Evolutionary conservation across 2,797 vertebrate species (phyloP), one percentile per base, ranked within the genome.

Genomic region (Melanotaenia boesemani): DNA sequence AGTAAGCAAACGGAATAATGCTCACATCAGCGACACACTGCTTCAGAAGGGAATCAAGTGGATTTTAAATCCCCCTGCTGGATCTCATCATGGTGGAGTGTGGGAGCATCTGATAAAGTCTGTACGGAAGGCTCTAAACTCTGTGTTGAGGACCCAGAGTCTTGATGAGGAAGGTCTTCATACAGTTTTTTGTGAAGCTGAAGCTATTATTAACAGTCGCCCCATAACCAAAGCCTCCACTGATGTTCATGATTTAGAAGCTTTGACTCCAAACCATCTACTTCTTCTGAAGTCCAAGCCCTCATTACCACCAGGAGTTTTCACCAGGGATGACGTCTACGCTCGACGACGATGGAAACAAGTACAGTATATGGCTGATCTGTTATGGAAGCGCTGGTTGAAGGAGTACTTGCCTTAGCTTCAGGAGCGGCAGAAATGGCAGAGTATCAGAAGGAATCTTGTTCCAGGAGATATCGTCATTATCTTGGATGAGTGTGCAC

Each of bases 161-260:
- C 20, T 71, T 5, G 71, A 77, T 7, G 39, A 73, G 6, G 67
- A 76, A 5, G 5, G 22, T 2, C n/a, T n/a, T 2, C 26, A 69
- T 1, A 60, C 54, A 11, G 12, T 63, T 1, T 6, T 78, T 0
- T 59, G 65, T 37, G 60, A 69, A 10, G 26, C 0, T 10, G 34
- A 68, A 9, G 70, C 60, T 0, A n/a, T n/a, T 0, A 61, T n/a
- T 1, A 37, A 30, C 28, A 30, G 28, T 30, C 4, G 28, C 28
- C 28, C 28, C 28, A 30, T 30, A 30, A 50, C 67, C 2, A 60
- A 11, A 1, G 22, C 9, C 2, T 34, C 24, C 0, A 24, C 15
- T 22, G 20, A 68, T 48, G 12, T 3, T 9, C 8, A 59, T 22
- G 39, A 48, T 1, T 18, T 34, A 6, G 36, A 67, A 36, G 54